These are phyloP conservation scores for Cettia cetti DNA, from an alignment of 2,113 vertebrate species.

Conservation along the genomic window DNA sequence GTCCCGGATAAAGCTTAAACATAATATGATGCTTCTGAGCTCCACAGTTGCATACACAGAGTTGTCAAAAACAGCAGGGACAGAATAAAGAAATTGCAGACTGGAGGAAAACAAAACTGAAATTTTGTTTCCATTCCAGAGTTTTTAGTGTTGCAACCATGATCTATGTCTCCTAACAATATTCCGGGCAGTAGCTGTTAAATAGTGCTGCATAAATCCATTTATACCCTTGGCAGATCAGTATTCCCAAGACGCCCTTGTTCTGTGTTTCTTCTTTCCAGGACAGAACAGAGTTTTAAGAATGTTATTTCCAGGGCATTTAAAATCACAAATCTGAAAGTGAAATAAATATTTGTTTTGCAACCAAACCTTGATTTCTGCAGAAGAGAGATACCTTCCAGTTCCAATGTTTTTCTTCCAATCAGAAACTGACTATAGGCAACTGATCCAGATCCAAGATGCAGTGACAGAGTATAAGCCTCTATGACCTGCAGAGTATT, in stretches of 20 bases:
- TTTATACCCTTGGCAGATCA: not conserved
- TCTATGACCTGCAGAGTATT: not conserved
- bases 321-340: conserved; percentile 4
- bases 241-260: not conserved
- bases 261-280: not conserved
- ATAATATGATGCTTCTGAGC: not conserved
- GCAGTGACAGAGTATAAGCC: not conserved
- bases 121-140: conserved; percentile 11
- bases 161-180: conserved; percentile 5
- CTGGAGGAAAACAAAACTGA: conserved; percentile 1
- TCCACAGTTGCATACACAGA: not conserved
- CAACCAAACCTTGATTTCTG: not conserved
- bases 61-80: not conserved
- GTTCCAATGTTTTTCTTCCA: not conserved
- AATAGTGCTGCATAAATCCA: not conserved
- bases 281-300: not conserved
- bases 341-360: not conserved
- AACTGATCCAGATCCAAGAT: not conserved
- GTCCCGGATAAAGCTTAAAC: not conserved
- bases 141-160: conserved; percentile 17
- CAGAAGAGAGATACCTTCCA: not conserved
- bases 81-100: not conserved
- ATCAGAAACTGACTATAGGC: not conserved
- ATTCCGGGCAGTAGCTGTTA: not conserved
- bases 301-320: not conserved